Base-by-base conservation (phyloP, 2,888 invertebrate genomes). In the Drosophila subsilvestris region DNA sequence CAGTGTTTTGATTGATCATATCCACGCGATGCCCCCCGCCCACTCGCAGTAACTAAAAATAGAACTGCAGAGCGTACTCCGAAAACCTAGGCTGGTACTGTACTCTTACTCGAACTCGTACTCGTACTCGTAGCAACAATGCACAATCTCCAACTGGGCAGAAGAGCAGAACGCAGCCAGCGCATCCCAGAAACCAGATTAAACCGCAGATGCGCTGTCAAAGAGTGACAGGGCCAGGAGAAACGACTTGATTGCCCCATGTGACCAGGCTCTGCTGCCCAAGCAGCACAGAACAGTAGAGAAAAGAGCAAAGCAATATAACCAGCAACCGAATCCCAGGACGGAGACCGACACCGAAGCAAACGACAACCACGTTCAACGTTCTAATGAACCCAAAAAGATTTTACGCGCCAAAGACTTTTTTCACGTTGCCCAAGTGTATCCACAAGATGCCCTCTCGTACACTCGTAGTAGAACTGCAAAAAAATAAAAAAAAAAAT, bases 141-240 rank as follows among this genome's bases (percentile, higher is more conserved):
- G 17, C 8, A 18, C 61, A 44, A 51, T 44, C 69, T 17, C 51
- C 53, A 47, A 32, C 50, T 49, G 68, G 56, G 66, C 69, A 80
- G 74, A 71, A 29, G 61, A 70, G 78, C 56, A 74, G 72, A n/a
- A 37, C 61, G 62, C 75, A 58, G 48, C 51, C 54, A 69, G 59
- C 67, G 62, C 80, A 65, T 67, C 37, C 75, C 74, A 60, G 57
- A 85, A 85, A 85, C 85, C 88, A 85, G 85, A 85, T 85, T 85
- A 86, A 86, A 76, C 88, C 77, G 78, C 88, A 85, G 88, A 88
- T 85, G 88, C 72, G 79, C 88, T 88, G 88, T 88, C 88, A 85
- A 85, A 84, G 27, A 27, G 88, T 88, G 85, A 85, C 85, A 85
- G 79, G 71, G 73, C 71, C 75, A 75, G 74, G 74, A 80, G 69